Conservation (phyloP, 2,797 vertebrate genomes). For the Microcaecilia unicolor region DNA sequence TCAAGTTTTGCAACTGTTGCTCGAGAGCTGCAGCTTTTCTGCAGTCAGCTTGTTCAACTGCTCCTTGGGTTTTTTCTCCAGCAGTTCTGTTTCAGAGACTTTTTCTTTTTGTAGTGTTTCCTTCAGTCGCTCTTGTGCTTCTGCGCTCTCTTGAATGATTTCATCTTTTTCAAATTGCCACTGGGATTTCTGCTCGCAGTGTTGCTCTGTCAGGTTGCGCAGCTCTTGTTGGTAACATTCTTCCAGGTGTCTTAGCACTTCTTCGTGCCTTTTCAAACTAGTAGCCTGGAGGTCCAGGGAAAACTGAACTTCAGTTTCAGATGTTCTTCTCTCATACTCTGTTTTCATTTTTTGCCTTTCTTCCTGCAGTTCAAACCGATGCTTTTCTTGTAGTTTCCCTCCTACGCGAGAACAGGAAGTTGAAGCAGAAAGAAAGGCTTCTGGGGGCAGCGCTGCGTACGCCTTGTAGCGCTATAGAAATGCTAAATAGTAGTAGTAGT, state of each 20-base stretch:
- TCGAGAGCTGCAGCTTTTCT: slow-evolving; percentile 62
- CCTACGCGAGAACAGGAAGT: too few relatives aligned
- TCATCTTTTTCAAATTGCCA: slow-evolving; percentile 63
- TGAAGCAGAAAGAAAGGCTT: too few relatives aligned
- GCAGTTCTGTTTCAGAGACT: slow-evolving; percentile 41
- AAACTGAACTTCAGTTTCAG: slow-evolving; percentile 65
- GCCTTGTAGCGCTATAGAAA: too few relatives aligned
- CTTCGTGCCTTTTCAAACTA: slow-evolving; percentile 55
- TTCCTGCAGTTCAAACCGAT: too few relatives aligned
- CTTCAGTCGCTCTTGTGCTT: too few relatives aligned
- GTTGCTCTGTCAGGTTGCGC: slow-evolving; percentile 44
- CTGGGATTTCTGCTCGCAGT: slow-evolving; percentile 47
- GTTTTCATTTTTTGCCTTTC: slow-evolving; percentile 76
- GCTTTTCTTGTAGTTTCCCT: too few relatives aligned
- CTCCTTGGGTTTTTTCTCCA: slow-evolving; percentile 54
- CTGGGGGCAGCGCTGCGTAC: too few relatives aligned
- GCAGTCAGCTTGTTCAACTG: slow-evolving; percentile 41
- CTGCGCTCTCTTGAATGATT: too few relatives aligned
- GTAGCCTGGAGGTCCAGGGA: slow-evolving; percentile 62
- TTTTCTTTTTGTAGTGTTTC: too few relatives aligned
- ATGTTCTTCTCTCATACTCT: slow-evolving; percentile 72
- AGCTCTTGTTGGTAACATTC: slow-evolving; percentile 57
- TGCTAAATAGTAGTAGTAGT: too few relatives aligned
- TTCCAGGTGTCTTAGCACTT: slow-evolving; percentile 53
- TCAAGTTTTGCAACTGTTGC: slow-evolving; percentile 57